These are phyloP conservation scores for Caenorhabditis angaria DNA, from an alignment of 2,888 invertebrate genomes.

Conservation along the genomic window DNA sequence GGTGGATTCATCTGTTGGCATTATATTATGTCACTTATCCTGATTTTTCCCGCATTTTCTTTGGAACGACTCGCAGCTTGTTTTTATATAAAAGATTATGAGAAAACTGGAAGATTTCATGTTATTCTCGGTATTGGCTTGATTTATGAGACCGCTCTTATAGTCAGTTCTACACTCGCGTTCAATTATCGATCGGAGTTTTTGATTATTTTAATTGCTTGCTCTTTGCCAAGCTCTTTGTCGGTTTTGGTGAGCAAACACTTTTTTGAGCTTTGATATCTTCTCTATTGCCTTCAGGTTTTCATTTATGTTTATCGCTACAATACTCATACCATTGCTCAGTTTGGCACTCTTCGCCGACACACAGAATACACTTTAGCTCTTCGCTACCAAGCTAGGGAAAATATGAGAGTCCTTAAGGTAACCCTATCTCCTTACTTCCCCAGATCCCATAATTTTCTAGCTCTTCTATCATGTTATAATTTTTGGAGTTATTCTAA, in stretches of 20 bases:
- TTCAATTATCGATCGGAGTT: not conserved
- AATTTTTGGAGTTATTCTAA: constrained; percentile 6
- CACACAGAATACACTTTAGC: constrained; percentile 19
- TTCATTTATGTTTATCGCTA: constrained; percentile 6
- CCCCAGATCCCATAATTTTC: constrained; percentile 13
- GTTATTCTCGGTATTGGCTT: not conserved
- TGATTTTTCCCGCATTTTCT: constrained; percentile 16
- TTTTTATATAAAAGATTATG: constrained; percentile 14
- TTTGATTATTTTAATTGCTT: not conserved
- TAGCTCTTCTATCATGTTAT: constrained; percentile 4
- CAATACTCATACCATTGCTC: constrained; percentile 9
- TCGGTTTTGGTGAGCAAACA: not conserved
- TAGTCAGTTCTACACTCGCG: constrained; percentile 10
- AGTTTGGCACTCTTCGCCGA: constrained; percentile 6
- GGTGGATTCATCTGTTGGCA: constrained; percentile 29
- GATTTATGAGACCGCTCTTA: constrained; percentile 7
- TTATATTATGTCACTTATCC: constrained; percentile 24
- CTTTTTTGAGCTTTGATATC: not conserved
- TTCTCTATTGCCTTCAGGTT: constrained; percentile 6
- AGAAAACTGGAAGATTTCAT: not conserved
- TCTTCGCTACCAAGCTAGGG: constrained; percentile 28
- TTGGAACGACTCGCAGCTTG: constrained; percentile 20
- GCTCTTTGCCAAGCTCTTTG: not conserved
- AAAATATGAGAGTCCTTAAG: constrained; percentile 11
- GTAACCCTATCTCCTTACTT: constrained; percentile 4